Conservation (phyloP, 2,797 vertebrate genomes). For the Rhinella marina region DNA sequence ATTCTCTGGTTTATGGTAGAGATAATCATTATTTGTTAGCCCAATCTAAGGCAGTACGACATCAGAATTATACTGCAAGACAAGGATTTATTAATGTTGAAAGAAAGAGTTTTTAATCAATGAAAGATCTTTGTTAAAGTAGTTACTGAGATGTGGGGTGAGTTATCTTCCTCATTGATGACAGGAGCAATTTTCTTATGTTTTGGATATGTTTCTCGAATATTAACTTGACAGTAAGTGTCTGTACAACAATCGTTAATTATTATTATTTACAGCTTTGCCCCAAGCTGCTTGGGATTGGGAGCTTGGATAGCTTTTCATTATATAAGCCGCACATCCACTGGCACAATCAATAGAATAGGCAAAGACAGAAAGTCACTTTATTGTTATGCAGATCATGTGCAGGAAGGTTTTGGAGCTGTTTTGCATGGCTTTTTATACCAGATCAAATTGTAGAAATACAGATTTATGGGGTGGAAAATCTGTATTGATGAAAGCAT, state of each 20-base stretch:
- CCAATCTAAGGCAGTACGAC: neutral
- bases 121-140: neutral
- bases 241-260: conserved; percentile 7
- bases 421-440: conserved; percentile 20
- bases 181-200: neutral
- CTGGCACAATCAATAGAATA: conserved; percentile 31
- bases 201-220: conserved; percentile 16
- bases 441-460: conserved; percentile 20
- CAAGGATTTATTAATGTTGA: neutral
- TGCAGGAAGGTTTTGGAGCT: neutral
- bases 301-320: neutral
- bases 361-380: conserved; percentile 12
- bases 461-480: neutral
- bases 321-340: conserved; percentile 16
- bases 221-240: neutral
- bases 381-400: conserved; percentile 19
- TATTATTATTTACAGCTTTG: conserved; percentile 27
- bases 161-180: neutral
- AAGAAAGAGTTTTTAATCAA: neutral
- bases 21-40: neutral
- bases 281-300: conserved; percentile 5
- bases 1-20: neutral
- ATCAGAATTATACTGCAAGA: neutral
- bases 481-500: neutral
- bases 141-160: neutral